Evolutionary conservation across 2,113 vertebrate genomes (phyloP).

Genomic region (Gallinago paraguaiae): DNA sequence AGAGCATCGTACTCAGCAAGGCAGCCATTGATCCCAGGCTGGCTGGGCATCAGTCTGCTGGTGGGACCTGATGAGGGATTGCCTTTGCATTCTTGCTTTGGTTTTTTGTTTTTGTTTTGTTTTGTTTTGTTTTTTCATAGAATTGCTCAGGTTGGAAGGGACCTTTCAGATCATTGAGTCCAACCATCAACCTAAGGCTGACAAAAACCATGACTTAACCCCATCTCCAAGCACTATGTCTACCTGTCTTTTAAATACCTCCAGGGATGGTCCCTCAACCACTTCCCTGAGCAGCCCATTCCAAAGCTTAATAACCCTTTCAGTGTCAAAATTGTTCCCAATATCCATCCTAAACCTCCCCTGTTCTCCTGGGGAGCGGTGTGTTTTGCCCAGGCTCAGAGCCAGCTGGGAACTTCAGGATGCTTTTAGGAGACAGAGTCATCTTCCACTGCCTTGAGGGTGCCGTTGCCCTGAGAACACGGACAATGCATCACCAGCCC

Average conservation of each 20-base stretch:
- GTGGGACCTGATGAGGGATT: neutral
- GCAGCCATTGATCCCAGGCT: neutral
- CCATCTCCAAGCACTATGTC: too few relatives aligned
- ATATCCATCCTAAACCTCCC: too few relatives aligned
- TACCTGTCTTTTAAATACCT: too few relatives aligned
- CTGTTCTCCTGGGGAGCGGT: neutral
- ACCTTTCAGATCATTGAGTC: too few relatives aligned
- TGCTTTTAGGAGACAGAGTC: neutral
- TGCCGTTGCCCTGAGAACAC: neutral
- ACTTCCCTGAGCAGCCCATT: too few relatives aligned
- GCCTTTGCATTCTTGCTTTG: neutral
- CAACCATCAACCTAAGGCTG: too few relatives aligned
- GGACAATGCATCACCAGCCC: neutral
- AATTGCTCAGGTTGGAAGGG: too few relatives aligned
- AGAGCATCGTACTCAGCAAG: fast-evolving
- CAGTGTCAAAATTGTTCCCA: too few relatives aligned
- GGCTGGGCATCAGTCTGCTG: neutral
- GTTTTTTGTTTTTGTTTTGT: neutral
- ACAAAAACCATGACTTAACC: too few relatives aligned
- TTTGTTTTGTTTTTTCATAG: neutral
- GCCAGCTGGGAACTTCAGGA: neutral
- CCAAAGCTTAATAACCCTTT: too few relatives aligned
- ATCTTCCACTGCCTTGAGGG: neutral
- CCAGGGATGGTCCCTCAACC: too few relatives aligned
- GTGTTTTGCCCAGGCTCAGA: fast-evolving